Base-by-base conservation (phyloP, 2,888 invertebrate genomes). In the Osmoderma eremita region DNA sequence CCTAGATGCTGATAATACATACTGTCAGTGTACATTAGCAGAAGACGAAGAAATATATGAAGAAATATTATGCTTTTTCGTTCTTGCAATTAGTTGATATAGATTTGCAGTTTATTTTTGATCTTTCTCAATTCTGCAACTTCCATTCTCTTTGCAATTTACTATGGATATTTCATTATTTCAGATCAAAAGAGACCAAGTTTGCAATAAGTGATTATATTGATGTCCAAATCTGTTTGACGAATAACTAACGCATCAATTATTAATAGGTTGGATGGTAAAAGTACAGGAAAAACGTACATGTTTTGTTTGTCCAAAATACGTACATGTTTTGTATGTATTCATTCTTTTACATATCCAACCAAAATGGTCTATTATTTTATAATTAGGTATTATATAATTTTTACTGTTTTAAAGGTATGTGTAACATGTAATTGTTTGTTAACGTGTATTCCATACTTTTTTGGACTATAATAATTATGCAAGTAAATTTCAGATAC, bases 261-360 rank as follows among this genome's bases (percentile, higher is more conserved):
- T 98, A 18, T 87, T 99, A 1, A 92, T 99, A 0, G 98, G 99
- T 83, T 99, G 99, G 99, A 93, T 99, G 93, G 98, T 99, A 48
- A 98, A 98, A 80, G 93, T 98, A 8, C 97, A 98, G 84, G 96
- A 96, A 82, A 93, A 22, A 56, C 56, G 36, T 41, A 41, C 42
- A 41, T 42, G 41, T 41, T 56, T 41, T 56, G 42, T 17, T 41
- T n/a, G 39, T 20, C 22, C 20, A 56, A 41, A 13, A 41, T 38
- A 54, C 42, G 56, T 56, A 56, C 18, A 56, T 56, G 42, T 41
- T 12, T 22, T n/a, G 18, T 56, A 56, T 56, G 56, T 56, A 41
- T 56, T 56, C 56, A 56, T n/a, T 20, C 42, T 56, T 56, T 56
- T 41, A 20, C 15, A 41, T 22, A 20, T 56, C 39, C 8, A 41